Evolutionary conservation across 2,113 vertebrate genomes (phyloP), one percentile per base, ranked within the genome.

Genomic region (Nyctereutes procyonoides): DNA sequence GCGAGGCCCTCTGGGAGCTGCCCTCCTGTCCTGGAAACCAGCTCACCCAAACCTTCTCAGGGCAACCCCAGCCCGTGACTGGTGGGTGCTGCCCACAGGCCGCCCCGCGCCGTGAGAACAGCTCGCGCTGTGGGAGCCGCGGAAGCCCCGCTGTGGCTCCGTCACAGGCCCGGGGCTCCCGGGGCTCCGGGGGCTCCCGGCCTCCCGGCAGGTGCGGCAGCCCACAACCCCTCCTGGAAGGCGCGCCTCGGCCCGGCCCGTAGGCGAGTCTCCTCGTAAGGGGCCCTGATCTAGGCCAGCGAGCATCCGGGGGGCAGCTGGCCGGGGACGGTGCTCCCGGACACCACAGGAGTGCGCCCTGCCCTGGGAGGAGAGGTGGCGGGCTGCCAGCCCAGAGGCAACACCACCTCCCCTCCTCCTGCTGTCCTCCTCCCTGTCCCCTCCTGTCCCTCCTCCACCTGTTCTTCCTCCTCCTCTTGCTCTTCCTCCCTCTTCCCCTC

Each of bases 231-330:
- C 56, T 28, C 43, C 32, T 0, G 86, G 51, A 89, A 60, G n/a
- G 43, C 43, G 43, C 43, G 43, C 43, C 43, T 1, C 43, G 43
- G 43, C 43, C 43, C 0, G 3, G 22, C 13, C 43, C 19, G 38
- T 1, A 0, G 0, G 30, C 22, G 17, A 10, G 60, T 15, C 15
- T 38, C 35, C 58, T 10, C 0, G 0, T 11, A 1, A 1, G 83
- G 43, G n/a, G 1, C n/a, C 15, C 9, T 2, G 53, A n/a, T 13
- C 13, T 14, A 22, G n/a, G 84, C 63, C 35, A 2, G 10, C 0
- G 4, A 5, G 35, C 12, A 22, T 2, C 19, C 69, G 3, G 38
- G 2, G 38, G 90, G 14, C 67, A 8, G 35, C 28, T 15, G 1
- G 12, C 28, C 17, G 1, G 1, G 55, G 32, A 26, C 51, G 2